These are phyloP conservation scores for Valencia hispanica DNA, from an alignment of 2,797 vertebrate species.

Conservation along the genomic window DNA sequence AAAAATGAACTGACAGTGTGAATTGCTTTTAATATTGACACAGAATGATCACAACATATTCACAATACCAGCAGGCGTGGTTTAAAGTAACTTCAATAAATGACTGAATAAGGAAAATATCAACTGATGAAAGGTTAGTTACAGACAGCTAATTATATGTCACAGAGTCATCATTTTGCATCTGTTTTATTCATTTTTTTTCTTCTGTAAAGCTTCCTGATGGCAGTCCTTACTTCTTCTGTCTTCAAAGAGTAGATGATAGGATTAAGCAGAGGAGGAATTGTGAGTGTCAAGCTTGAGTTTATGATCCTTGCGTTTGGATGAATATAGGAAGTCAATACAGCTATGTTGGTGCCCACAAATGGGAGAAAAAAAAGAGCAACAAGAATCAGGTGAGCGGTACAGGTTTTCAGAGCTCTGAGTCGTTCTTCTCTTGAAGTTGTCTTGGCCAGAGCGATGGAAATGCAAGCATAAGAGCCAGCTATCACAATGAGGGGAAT, in stretches of 20 bases:
- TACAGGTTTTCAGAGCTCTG: conserved; percentile 69
- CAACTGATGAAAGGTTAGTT: too few relatives aligned
- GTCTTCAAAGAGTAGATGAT: conserved; percentile 73
- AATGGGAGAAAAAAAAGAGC: conserved; percentile 64
- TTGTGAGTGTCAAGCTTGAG: conserved; percentile 43
- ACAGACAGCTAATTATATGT: not conserved
- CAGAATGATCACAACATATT: too few relatives aligned
- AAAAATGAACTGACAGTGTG: too few relatives aligned
- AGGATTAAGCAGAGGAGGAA: conserved; percentile 69
- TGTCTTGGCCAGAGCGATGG: conserved; percentile 49
- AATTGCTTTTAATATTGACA: too few relatives aligned
- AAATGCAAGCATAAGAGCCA: conserved; percentile 4
- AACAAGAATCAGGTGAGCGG: conserved; percentile 66
- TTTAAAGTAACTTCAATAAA: too few relatives aligned
- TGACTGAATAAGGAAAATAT: too few relatives aligned
- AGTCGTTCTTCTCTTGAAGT: conserved; percentile 44
- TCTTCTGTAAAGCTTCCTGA: conserved; percentile 38
- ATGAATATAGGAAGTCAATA: conserved; percentile 14
- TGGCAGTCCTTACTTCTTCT: conserved; percentile 58
- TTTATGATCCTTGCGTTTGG: conserved; percentile 62
- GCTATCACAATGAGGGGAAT: conserved; percentile 11
- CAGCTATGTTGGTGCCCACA: conserved; percentile 24
- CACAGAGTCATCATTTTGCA: not conserved
- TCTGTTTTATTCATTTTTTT: not conserved
- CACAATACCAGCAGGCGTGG: too few relatives aligned